Percentiles rank a stretch among this genome's conserved stretches.
Conservation (phyloP, 2,113 vertebrate species). For the Carettochelys insculpta region DNA sequence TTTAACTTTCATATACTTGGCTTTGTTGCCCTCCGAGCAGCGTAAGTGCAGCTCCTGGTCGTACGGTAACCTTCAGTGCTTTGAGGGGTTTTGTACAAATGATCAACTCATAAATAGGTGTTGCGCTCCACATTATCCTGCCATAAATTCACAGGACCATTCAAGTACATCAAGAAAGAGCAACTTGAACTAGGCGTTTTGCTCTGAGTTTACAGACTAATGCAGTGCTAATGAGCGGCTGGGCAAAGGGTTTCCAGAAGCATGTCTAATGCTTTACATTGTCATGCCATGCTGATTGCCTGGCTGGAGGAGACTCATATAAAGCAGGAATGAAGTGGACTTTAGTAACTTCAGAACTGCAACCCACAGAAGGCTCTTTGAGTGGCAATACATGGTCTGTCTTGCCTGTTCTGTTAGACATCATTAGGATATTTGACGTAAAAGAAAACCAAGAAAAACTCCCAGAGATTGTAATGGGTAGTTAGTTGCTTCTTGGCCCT, state of each 20-base stretch:
- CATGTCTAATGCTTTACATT: conserved; percentile 29
- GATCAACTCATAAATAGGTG: conserved; percentile 87
- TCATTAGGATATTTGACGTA: background rate
- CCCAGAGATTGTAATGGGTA: background rate
- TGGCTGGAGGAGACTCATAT: background rate
- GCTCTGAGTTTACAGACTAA: conserved; percentile 74
- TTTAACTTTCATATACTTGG: conserved; percentile 86
- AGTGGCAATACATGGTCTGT: background rate
- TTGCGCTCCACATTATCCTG: conserved; percentile 81
- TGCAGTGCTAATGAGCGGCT: conserved; percentile 78
- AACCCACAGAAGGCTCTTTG: rapidly evolving
- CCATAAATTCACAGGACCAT: conserved; percentile 83
- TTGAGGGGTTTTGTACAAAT: conserved; percentile 80
- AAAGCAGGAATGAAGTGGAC: background rate
- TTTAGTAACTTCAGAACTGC: background rate
- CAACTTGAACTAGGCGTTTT: conserved; percentile 70
- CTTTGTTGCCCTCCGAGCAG: conserved; percentile 79
- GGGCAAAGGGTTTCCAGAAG: conserved; percentile 70
- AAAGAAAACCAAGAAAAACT: conserved; percentile 4
- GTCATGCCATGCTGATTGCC: background rate
- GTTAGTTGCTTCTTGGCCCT: background rate
- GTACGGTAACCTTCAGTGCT: conserved; percentile 80
- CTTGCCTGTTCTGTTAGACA: conserved; percentile 19
- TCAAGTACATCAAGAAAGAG: conserved; percentile 81
- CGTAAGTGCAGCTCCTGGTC: conserved; percentile 78